Percentiles rank a stretch among this genome's conserved stretches.
Conservation (phyloP, 2,888 invertebrate species). For the Drosophila formosana region DNA sequence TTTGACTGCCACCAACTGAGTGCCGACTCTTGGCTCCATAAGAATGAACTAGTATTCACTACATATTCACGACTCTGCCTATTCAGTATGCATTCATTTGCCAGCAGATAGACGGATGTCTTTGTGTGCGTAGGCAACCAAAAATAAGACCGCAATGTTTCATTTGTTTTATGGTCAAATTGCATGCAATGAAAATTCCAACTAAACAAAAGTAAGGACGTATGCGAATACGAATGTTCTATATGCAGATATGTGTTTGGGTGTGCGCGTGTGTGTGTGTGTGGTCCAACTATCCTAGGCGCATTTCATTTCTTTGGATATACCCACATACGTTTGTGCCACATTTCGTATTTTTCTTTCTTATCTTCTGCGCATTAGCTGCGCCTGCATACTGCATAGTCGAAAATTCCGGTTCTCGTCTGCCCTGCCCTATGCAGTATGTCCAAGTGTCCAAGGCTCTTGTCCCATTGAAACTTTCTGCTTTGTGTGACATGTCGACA, state of each 20-base stretch:
- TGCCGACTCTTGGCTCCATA: neutral
- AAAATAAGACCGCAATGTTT: conserved; percentile 70
- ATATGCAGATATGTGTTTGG: neutral
- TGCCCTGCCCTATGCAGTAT: conserved; percentile 6
- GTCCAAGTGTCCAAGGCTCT: conserved; percentile 39
- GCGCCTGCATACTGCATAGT: conserved; percentile 28
- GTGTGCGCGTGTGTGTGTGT: neutral
- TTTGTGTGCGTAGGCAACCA: conserved; percentile 56
- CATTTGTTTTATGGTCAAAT: conserved; percentile 76
- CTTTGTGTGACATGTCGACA: conserved; percentile 72
- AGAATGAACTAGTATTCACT: conserved; percentile 26
- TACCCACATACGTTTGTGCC: neutral
- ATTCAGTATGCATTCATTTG: conserved; percentile 17
- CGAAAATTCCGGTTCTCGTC: conserved; percentile 10
- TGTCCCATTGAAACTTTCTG: conserved; percentile 60
- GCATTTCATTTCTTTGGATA: conserved; percentile 39
- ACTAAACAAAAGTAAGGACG: conserved; percentile 23
- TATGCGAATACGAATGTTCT: neutral
- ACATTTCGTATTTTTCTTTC: conserved; percentile 37
- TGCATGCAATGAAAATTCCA: conserved; percentile 75
- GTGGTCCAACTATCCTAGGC: conserved; percentile 6
- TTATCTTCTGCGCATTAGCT: conserved; percentile 46
- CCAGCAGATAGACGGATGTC: conserved; percentile 9
- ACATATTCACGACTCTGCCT: conserved; percentile 18
- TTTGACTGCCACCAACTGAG: conserved; percentile 21